Conservation (phyloP, 2,113 vertebrate genomes). For the Thryonomys swinderianus region DNA sequence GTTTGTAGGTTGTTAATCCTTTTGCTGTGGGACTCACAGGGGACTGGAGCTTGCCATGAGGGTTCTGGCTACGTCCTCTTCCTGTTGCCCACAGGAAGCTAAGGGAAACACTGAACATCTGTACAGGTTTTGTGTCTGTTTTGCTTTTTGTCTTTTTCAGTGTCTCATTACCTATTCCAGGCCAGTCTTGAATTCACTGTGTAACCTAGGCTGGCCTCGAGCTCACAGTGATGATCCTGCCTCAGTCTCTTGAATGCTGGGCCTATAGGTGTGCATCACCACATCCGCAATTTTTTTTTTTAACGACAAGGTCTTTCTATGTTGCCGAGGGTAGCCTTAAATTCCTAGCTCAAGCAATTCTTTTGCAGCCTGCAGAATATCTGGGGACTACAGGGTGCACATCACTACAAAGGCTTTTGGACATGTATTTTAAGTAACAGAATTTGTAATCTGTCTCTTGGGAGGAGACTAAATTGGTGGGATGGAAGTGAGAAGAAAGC, state of each 20-base stretch:
- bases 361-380: not conserved
- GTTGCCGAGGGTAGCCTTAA: not conserved
- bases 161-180: not conserved
- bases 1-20: no score
- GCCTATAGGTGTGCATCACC: not conserved
- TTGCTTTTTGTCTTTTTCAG: not conserved
- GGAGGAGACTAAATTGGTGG: not conserved
- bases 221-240: not conserved
- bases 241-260: not conserved
- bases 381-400: not conserved
- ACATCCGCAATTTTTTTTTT: not conserved
- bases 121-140: not conserved
- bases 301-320: not conserved
- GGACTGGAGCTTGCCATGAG: no score
- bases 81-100: no score
- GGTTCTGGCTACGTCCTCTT: no score
- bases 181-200: not conserved
- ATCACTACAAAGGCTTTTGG: not conserved
- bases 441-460: not conserved
- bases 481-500: not conserved
- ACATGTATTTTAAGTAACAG: slow-evolving; percentile 4
- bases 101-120: not conserved
- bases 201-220: not conserved
- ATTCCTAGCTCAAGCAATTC: not conserved
- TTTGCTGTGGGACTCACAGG: no score